These are phyloP conservation scores for Galbula dea DNA, from an alignment of 2,113 vertebrate genomes.

Conservation along the genomic window DNA sequence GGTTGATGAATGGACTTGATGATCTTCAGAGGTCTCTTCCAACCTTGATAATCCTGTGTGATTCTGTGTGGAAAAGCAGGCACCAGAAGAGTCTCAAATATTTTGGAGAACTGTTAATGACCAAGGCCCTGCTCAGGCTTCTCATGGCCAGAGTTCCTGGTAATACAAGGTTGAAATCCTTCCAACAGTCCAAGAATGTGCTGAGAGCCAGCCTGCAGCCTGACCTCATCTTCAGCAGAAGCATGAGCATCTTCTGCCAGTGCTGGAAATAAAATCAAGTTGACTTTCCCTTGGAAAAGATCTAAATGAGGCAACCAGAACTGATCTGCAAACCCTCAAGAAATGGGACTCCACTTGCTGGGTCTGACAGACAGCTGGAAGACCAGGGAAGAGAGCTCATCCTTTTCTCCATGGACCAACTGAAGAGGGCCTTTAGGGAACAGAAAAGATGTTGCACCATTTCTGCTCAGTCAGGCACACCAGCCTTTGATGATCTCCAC, in stretches of 20 bases:
- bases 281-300: background rate
- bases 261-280: background rate
- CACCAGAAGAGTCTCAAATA: background rate
- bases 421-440: background rate
- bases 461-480: accelerated
- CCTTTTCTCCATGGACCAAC: background rate
- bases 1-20: no score
- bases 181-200: accelerated
- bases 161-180: background rate
- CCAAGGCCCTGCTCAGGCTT: background rate
- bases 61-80: background rate
- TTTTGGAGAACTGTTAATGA: background rate
- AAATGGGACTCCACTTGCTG: background rate
- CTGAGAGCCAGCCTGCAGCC: background rate
- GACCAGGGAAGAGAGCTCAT: background rate
- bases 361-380: background rate
- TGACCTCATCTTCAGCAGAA: background rate
- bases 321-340: background rate
- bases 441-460: background rate
- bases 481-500: background rate
- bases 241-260: background rate
- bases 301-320: background rate
- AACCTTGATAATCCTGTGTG: no score
- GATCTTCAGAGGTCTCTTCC: no score
- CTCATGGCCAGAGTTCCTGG: background rate